Base-by-base conservation (phyloP, 2,113 vertebrate species). In the Argyrosomus japonicus region DNA sequence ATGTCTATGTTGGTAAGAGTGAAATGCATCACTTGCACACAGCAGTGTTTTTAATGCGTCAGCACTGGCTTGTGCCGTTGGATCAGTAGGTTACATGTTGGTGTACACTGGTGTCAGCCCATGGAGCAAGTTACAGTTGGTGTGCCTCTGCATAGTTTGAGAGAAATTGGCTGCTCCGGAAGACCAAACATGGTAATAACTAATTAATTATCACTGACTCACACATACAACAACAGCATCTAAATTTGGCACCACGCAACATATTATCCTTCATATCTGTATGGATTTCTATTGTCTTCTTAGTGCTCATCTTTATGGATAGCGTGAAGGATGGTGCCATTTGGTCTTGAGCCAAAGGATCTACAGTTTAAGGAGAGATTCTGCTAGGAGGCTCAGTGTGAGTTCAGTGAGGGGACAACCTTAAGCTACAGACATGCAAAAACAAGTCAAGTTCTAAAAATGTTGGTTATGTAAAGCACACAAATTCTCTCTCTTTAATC, bases 331-430 rank as follows among this genome's bases (percentile, higher is more conserved):
- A n/a, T 21, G 67, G 45, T 43, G 47, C 54, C 61, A 54, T 40
- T 68, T 69, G 53, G 61, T 80, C 57, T 51, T 5, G 2, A 36
- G 75, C 82, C 74, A 84, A 47, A 47, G 45, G 3, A 47, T 47
- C 45, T 50, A 19, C 54, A 17, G 54, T n/a, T 56, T 14, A 47
- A 47, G 3, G 11, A 51, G 21, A 29, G 50, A 50, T 6, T 3
- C 15, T 60, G 61, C 29, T 15, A 54, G 18, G 18, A n/a, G 29
- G 32, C 23, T 68, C 36, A 8, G 36, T 36, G 3, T 32, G 48
- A 73, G 68, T 76, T 69, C 73, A 81, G n/a, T 48, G 25, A 60
- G 5, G 11, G 65, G 65, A 14, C 77, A 80, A 21, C 3, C 6
- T 23, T 14, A 2, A 64, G 10, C 60, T 47, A 19, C 19, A 48